Evolutionary conservation across 2,797 vertebrate species (phyloP), one percentile per base, ranked within the genome.

Genomic region (Morus bassanus): DNA sequence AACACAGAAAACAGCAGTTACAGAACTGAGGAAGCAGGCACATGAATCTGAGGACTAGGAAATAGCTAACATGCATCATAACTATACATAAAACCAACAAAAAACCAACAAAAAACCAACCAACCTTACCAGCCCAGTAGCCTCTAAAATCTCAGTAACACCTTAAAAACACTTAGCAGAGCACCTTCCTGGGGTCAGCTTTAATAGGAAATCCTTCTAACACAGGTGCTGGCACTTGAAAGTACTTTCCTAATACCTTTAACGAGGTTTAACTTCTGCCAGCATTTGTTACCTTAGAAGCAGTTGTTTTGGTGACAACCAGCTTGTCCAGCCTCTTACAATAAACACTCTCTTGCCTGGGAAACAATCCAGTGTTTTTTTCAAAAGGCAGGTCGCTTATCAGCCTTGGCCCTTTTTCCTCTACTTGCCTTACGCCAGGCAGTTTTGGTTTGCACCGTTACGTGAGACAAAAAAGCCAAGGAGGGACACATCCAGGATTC

Each of bases 71-170:
- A 9, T 28, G 2, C 5, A 7, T 21, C 45, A 14, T 4, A 68
- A 6, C 4, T 5, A 1, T 0, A 10, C 1, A 7, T 7, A 18
- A 46, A 54, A 16, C 13, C 3, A 27, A 17, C 4, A 18, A 37
- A 15, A 50, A n/a, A n/a, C n/a, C 43, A 41, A 41, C 41, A 51
- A 16, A 31, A 54, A 37, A 28, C 2, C 8, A 33, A 18, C 1
- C 19, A 23, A 0, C 33, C 60, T 75, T 48, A 25, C 39, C 67
- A 61, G 45, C 30, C 21, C 7, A 8, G 6, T 0, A 22, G 4
- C 35, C 25, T 12, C 43, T 2, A 1, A 30, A 6, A 15, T 2
- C 13, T 4, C 33, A 3, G 0, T 1, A 31, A 1, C 11, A 7
- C 57, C 76, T 9, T 3, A 3, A 6, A 28, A 14, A 0, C 31